Percentiles rank a stretch among this genome's conserved stretches.
Evolutionary conservation across 2,113 vertebrate species (phyloP).

Genomic region (Oceanodroma tethys): DNA sequence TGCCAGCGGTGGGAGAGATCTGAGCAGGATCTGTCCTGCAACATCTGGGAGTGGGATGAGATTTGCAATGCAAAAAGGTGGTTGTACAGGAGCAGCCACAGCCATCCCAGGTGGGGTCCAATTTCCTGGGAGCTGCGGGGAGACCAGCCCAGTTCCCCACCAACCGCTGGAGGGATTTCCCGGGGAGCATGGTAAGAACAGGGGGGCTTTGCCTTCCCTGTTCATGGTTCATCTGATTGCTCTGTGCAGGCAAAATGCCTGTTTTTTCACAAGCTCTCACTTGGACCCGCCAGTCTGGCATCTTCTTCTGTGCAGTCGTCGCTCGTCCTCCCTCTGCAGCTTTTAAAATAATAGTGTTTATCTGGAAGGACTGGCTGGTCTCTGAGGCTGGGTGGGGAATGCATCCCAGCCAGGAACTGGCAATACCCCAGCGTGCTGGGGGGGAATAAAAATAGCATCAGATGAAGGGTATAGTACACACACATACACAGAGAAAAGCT

Average conservation of each 20-base stretch:
- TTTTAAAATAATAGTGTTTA: not conserved
- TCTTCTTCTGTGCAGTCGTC: not conserved
- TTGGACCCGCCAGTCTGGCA: not conserved
- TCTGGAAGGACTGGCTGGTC: not conserved
- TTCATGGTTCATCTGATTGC: not conserved
- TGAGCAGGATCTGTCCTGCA: not conserved
- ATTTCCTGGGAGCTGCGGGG: not conserved
- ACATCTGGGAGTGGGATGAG: not conserved
- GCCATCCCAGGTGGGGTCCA: not conserved
- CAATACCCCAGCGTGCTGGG: not conserved
- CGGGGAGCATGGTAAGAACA: not conserved
- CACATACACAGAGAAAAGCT: not conserved
- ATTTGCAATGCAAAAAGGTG: not conserved
- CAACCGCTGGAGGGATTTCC: not conserved
- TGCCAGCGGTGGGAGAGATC: not conserved
- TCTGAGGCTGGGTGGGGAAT: not conserved
- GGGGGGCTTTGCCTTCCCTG: not conserved
- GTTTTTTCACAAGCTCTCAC: not conserved
- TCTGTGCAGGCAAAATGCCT: not conserved
- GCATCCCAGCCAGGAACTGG: not conserved
- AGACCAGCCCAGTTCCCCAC: not conserved
- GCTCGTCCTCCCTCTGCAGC: not conserved
- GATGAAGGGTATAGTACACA: not conserved
- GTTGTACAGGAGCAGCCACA: not conserved
- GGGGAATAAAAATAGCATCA: not conserved